phyloP scores from a whole-genome alignment of 1,140 invertebrate genomes.

The Mya arenaria region DNA sequence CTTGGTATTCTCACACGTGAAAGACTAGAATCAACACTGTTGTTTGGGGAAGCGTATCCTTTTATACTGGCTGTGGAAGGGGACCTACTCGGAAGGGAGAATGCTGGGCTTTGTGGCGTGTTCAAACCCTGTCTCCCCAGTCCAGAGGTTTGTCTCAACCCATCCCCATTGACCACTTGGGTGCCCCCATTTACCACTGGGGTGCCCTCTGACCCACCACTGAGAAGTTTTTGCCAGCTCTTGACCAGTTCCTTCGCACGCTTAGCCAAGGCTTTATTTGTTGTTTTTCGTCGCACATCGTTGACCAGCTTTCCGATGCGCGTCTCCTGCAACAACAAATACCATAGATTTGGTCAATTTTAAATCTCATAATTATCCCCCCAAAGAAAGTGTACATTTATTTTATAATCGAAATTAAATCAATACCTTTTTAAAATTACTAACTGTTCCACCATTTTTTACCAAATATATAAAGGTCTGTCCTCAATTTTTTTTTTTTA shows the following conservation, averaged over 20 bases:
- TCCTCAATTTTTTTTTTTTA: no score
- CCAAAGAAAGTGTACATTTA: no score
- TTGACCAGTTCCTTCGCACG: constrained; percentile 95
- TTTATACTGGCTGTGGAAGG: constrained; percentile 54
- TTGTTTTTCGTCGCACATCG: constrained; percentile 92
- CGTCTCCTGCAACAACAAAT: no score
- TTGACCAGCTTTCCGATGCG: constrained; percentile 97
- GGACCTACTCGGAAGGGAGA: constrained; percentile 44
- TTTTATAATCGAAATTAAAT: no score
- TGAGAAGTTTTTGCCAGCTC: constrained; percentile 92
- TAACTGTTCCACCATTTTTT: no score
- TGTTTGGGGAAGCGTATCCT: constrained; percentile 29
- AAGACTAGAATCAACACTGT: constrained; percentile 65
- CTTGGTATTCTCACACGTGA: constrained; percentile 41
- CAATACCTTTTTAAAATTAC: no score
- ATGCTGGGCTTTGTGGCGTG: constrained; percentile 55
- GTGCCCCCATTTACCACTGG: constrained; percentile 63
- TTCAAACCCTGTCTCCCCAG: constrained; percentile 22
- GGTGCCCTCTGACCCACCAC: constrained; percentile 35
- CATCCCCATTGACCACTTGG: no score
- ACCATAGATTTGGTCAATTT: no score
- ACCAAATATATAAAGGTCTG: no score
- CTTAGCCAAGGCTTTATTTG: constrained; percentile 88
- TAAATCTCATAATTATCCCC: no score
- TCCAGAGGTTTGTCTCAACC: constrained; percentile 51